phyloP scores from a whole-genome alignment of 2,888 invertebrate species.

The Rutpela maculata region DNA sequence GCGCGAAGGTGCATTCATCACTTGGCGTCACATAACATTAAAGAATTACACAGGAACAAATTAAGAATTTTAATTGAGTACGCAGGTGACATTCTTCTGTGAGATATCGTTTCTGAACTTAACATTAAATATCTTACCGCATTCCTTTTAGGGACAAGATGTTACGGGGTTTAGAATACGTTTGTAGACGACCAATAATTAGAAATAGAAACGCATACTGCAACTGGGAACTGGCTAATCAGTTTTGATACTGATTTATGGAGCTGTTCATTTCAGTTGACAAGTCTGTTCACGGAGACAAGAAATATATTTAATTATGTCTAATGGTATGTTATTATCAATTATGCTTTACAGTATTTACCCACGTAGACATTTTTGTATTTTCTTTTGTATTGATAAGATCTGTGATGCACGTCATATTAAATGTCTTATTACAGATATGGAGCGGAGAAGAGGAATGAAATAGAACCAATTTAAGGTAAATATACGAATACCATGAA shows the following conservation, averaged over 20 bases:
- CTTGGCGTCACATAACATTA: not conserved
- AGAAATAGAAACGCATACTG: not conserved
- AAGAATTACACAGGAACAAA: not conserved
- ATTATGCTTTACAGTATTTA: not conserved
- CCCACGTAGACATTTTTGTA: not conserved
- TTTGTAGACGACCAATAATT: not conserved
- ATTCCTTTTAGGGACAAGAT: slow-evolving; percentile 3
- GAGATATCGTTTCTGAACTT: slow-evolving; percentile 2
- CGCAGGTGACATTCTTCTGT: slow-evolving; percentile 7
- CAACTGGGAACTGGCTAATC: slow-evolving; percentile 7
- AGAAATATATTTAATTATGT: slow-evolving; percentile 1
- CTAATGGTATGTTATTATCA: slow-evolving; percentile 7
- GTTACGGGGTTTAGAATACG: not conserved
- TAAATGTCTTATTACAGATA: not conserved
- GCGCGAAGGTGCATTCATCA: not conserved
- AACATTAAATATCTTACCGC: slow-evolving; percentile 7
- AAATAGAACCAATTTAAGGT: too few species aligned
- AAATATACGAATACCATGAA: too few species aligned
- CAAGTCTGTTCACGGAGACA: not conserved
- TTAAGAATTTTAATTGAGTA: slow-evolving; percentile 4
- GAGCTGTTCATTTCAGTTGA: slow-evolving; percentile 4
- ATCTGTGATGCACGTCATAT: not conserved
- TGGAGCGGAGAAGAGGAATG: not conserved
- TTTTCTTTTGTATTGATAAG: not conserved
- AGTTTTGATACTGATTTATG: slow-evolving; percentile 3